Evolutionary conservation across 2,888 invertebrate species (phyloP).

Genomic region (Amiota minor): DNA sequence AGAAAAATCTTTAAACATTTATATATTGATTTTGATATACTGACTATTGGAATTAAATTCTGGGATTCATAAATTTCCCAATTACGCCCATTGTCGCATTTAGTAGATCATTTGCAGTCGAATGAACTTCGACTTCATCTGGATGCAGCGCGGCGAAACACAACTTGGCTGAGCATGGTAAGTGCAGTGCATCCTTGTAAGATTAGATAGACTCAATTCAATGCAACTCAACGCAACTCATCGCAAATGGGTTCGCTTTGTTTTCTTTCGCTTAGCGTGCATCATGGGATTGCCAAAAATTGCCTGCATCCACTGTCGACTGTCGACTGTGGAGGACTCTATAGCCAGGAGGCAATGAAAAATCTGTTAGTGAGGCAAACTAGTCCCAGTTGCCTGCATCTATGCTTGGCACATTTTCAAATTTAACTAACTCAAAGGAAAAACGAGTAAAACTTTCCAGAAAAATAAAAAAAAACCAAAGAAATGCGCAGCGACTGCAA

Average conservation of each 20-base stretch:
- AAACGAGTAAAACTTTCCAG: constrained; percentile 3
- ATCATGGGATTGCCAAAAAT: constrained; percentile 4
- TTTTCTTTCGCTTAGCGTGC: constrained; percentile 10
- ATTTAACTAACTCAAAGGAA: constrained; percentile 21
- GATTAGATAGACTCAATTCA: no score
- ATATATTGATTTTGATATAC: no score
- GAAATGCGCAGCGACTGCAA: constrained; percentile 33
- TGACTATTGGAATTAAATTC: no score
- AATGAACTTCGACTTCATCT: constrained; percentile 43
- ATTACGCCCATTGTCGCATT: constrained; percentile 43
- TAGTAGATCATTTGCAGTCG: constrained; percentile 53
- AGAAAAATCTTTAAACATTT: no score
- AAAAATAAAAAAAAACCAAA: not conserved
- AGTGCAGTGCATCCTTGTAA: no score
- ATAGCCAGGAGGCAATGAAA: not conserved
- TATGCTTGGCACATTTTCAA: constrained; percentile 55
- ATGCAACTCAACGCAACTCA: no score
- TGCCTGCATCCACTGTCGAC: not conserved
- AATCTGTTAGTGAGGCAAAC: not conserved
- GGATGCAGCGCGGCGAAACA: not conserved
- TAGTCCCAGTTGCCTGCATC: not conserved
- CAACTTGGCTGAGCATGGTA: no score
- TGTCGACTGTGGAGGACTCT: no score
- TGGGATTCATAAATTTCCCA: constrained; percentile 47
- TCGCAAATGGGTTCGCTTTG: constrained; percentile 5